phyloP scores from a whole-genome alignment of 2,113 vertebrate genomes.

The Paradisaea rubra region DNA sequence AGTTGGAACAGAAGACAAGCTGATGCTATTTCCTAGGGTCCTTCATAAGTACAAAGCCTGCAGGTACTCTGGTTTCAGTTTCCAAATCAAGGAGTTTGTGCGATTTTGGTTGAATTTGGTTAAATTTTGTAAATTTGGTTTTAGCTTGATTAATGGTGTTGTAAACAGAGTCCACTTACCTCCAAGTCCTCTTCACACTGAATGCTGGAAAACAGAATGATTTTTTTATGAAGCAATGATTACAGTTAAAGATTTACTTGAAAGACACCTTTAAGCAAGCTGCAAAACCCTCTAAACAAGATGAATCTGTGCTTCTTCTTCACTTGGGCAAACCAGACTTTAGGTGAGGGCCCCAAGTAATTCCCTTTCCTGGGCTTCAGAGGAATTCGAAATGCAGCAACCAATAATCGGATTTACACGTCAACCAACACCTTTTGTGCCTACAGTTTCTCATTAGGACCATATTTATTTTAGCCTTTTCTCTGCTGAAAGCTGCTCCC shows the following conservation, averaged over 20 bases:
- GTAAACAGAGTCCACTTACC: neutral
- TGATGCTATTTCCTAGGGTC: accelerated
- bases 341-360: neutral
- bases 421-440: neutral
- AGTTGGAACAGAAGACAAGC: neutral
- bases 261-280: neutral
- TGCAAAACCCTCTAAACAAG: neutral
- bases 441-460: neutral
- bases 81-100: neutral
- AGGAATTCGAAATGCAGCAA: neutral
- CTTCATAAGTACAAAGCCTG: accelerated
- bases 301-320: neutral
- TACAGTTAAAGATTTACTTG: neutral
- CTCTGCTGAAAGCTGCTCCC: neutral
- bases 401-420: neutral
- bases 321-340: neutral
- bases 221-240: neutral
- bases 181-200: accelerated
- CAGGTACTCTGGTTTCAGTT: neutral
- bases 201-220: neutral
- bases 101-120: neutral
- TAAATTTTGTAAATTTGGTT: neutral
- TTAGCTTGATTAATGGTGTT: neutral
- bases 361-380: neutral
- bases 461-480: neutral